A percentile compares a stretch with the other conserved stretches of the same genome.
Evolutionary conservation across 2,888 invertebrate genomes (phyloP).

Genomic region (Chalcis sispes): DNA sequence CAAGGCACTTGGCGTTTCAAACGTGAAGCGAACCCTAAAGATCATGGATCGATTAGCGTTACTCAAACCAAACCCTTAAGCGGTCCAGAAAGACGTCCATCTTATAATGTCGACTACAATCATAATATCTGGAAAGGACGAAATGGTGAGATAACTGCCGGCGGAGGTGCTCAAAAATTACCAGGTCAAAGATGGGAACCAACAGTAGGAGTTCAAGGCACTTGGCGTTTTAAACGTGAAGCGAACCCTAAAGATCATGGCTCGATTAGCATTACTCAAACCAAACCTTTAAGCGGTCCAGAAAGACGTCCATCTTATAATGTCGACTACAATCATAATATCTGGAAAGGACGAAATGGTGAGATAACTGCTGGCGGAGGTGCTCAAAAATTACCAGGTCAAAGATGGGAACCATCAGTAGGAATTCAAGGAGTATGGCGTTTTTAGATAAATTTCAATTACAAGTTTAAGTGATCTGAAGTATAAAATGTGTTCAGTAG

Average conservation of each 20-base stretch:
- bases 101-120: constrained; percentile 57
- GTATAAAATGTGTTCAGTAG: too few species aligned
- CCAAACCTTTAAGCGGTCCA: constrained; percentile 57
- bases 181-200: constrained; percentile 58
- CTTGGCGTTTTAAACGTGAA: constrained; percentile 43
- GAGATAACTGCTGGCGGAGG: constrained; percentile 58
- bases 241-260: constrained; percentile 46
- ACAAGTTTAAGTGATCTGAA: too few species aligned
- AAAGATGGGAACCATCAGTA: constrained; percentile 52
- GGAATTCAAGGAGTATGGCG: constrained; percentile 59
- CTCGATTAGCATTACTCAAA: constrained; percentile 51
- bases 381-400: constrained; percentile 58
- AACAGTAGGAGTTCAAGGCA: constrained; percentile 59
- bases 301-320: constrained; percentile 59
- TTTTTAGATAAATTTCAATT: constrained; percentile 18
- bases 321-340: constrained; percentile 59
- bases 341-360: constrained; percentile 58
- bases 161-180: constrained; percentile 57
- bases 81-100: constrained; percentile 59
- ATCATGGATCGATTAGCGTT: constrained; percentile 54
- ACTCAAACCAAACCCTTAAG: constrained; percentile 55
- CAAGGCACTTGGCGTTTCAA: constrained; percentile 56
- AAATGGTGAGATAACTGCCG: constrained; percentile 58
- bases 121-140: constrained; percentile 59
- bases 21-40: constrained; percentile 18